Evolutionary conservation across 1,140 invertebrate genomes (phyloP).

Genomic region (Calliphora vicina): DNA sequence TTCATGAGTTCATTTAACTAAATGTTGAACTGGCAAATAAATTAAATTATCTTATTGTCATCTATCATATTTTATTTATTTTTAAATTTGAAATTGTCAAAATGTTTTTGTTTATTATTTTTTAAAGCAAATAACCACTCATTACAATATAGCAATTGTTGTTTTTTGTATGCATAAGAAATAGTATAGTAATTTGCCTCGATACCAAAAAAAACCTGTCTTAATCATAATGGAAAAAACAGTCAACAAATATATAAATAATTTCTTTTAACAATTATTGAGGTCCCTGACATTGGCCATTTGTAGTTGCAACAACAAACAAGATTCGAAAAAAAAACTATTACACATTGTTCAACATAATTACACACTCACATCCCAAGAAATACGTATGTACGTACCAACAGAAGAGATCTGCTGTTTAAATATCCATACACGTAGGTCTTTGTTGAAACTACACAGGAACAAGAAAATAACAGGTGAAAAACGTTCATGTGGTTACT

Average conservation of each 20-base stretch:
- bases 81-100: no score
- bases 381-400: no score
- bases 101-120: background rate
- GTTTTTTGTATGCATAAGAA: background rate
- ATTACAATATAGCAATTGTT: background rate
- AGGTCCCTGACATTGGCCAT: constrained; percentile 8
- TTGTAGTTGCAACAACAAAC: background rate
- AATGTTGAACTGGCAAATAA: background rate
- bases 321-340: background rate
- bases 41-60: background rate
- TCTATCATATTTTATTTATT: background rate
- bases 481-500: background rate
- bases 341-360: background rate
- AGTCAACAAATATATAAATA: background rate
- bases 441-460: background rate
- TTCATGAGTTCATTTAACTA: background rate
- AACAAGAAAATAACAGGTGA: background rate
- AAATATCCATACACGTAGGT: no score
- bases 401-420: no score
- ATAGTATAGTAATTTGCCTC: background rate
- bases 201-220: background rate
- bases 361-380: background rate
- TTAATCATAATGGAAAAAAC: background rate
- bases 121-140: background rate
- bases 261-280: background rate